Evolutionary conservation across 1,140 invertebrate species (phyloP).

Genomic region (Brachionus manjavacas): DNA sequence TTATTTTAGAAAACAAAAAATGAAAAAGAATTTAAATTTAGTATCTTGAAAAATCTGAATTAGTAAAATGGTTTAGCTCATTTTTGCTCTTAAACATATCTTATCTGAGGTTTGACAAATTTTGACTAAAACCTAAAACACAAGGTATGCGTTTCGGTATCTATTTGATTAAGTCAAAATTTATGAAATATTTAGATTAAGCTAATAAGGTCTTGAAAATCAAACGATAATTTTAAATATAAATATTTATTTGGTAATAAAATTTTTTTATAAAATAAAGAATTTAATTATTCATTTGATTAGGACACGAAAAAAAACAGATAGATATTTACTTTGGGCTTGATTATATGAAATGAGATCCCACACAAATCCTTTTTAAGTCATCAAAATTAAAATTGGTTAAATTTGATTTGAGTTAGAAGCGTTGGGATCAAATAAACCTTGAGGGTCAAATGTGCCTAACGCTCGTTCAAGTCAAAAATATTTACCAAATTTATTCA

Average conservation of each 20-base stretch:
- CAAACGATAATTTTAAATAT: constrained; percentile 36
- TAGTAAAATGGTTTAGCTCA: neutral
- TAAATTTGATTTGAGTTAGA: neutral
- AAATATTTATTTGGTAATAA: constrained; percentile 15
- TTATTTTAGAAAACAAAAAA: no score
- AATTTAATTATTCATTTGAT: constrained; percentile 34
- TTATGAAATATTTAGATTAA: neutral
- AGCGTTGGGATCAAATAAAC: neutral
- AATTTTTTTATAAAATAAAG: neutral
- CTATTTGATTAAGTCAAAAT: neutral
- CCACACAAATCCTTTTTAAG: neutral
- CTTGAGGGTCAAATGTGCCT: neutral
- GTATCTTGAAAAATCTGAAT: neutral
- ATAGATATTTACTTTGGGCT: neutral
- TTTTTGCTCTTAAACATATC: neutral
- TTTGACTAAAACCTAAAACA: neutral
- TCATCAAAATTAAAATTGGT: constrained; percentile 4
- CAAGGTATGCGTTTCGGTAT: neutral
- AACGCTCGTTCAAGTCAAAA: neutral
- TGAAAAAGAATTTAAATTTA: no score
- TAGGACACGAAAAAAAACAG: neutral
- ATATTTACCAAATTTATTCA: neutral
- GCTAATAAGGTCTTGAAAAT: neutral
- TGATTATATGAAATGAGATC: neutral
- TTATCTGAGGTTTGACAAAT: neutral